phyloP scores from a whole-genome alignment of 2,113 vertebrate genomes.

The Grammomys dolichurus region DNA sequence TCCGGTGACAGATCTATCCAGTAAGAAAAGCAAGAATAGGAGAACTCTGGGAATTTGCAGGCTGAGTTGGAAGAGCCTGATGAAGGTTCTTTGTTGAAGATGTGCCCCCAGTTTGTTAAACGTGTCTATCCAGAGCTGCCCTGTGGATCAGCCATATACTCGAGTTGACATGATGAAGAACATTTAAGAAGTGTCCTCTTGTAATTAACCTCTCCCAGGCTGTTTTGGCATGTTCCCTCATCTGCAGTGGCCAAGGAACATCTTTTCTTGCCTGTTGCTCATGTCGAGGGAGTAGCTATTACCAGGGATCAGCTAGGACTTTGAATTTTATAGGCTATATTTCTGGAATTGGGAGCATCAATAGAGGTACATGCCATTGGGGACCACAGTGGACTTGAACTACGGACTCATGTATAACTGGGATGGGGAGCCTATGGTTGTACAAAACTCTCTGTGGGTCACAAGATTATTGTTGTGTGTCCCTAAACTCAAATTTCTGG shows the following conservation, averaged over 20 bases:
- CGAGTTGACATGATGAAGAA: neutral
- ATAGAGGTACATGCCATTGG: neutral
- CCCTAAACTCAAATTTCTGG: neutral
- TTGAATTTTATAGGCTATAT: neutral
- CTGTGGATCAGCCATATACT: neutral
- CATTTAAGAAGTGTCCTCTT: neutral
- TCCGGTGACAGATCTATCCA: neutral
- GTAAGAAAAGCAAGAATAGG: neutral
- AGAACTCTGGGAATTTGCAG: neutral
- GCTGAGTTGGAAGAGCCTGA: neutral
- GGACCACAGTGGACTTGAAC: neutral
- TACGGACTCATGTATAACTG: neutral
- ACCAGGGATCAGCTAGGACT: neutral
- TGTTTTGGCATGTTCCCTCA: neutral
- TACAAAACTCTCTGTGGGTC: neutral
- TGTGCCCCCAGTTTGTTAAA: neutral
- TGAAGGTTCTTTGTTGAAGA: neutral
- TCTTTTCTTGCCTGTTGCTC: neutral
- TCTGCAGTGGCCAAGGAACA: neutral
- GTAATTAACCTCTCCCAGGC: neutral
- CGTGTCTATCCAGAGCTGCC: neutral
- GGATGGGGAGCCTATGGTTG: neutral
- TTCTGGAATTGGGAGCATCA: neutral
- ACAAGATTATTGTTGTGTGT: neutral
- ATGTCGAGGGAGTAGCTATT: neutral